Base-by-base conservation (phyloP, 1,140 invertebrate species). In the Lepidurus arcticus region DNA sequence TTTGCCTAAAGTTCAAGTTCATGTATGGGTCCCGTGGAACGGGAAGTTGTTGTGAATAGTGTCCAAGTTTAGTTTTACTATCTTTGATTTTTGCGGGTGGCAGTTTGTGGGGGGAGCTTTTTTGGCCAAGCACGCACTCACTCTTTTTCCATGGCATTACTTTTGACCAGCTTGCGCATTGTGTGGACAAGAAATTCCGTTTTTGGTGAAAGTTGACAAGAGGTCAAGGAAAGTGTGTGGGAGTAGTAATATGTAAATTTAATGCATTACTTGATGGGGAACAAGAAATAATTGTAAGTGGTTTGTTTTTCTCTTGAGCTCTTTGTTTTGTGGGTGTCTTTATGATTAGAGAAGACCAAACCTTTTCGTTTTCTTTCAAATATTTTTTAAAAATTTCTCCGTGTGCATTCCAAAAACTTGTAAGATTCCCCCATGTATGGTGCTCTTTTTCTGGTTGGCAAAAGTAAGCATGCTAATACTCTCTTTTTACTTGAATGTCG, bases 401-500 rank as follows among this genome's bases (percentile, higher is more conserved):
- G n/a, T 65, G 53, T 65, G 53, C 53, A 65, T 65, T 65, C 53
- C 53, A 65, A 65, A 65, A 65, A 16, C 13, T 3, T 34, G 53
- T 65, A 65, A 65, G 53, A 65, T 65, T 65, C 21, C 53, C 21
- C 16, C 53, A 34, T 65, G 53, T 65, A 21, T 65, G 53, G 53
- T 65, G 53, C 53, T 65, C 53, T 65, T 13, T 65, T 65, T 65
- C 53, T 65, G 8, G 13, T 65, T 65, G 53, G 53, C 53, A n/a
- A 65, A 13, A 21, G 16, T 65, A 65, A 65, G 53, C 53, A 65
- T 65, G 53, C 53, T 65, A 65, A 65, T 65, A 65, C 53, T 65
- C 53, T 21, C 53, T 65, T 9, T 65, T 9, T 65, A 65, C 53
- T 65, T 65, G 16, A 65, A 21, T 21, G 53, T 65, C 53, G 53